These are phyloP conservation scores for Ectemnius continuus DNA, from an alignment of 2,888 invertebrate species.

Conservation along the genomic window DNA sequence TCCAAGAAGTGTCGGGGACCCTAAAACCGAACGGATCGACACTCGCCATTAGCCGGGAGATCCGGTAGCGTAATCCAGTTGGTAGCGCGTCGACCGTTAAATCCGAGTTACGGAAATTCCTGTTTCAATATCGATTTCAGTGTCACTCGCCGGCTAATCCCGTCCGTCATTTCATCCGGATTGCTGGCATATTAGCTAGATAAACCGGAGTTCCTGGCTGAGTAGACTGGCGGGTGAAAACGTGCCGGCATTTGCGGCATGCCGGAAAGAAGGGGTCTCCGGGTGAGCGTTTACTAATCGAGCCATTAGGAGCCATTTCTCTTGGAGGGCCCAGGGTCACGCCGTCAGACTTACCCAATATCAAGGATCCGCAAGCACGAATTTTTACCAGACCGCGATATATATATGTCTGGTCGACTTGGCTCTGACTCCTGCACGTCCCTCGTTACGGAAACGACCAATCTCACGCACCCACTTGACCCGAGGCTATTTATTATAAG, in stretches of 20 bases:
- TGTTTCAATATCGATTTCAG: conserved; percentile 5
- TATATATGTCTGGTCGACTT: conserved; percentile 13
- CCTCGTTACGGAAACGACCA: conserved; percentile 46
- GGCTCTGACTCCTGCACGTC: conserved; percentile 2
- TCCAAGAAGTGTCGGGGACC: too few species aligned
- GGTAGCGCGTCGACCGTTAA: neutral
- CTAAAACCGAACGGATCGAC: neutral
- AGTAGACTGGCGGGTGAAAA: conserved; percentile 15
- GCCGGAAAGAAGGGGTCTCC: conserved; percentile 11
- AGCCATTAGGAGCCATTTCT: conserved; percentile 17
- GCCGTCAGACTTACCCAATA: conserved; percentile 12
- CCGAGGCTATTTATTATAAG: conserved; percentile 54
- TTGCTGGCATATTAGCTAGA: neutral
- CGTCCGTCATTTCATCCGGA: neutral
- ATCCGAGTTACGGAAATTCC: conserved; percentile 7
- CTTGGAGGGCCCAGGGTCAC: conserved; percentile 1
- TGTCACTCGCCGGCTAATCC: neutral
- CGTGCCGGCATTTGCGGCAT: neutral
- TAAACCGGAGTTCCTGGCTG: conserved; percentile 13
- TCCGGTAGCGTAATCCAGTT: neutral
- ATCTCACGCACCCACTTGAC: conserved; percentile 40
- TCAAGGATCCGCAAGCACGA: conserved; percentile 14
- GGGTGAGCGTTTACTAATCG: conserved; percentile 15
- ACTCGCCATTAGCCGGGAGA: neutral
- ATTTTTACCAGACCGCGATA: conserved; percentile 35